A percentile compares a stretch with the other conserved stretches of the same genome.
These are phyloP conservation scores for Syngnathus scovelli DNA, from an alignment of 2,113 vertebrate species.

Conservation along the genomic window DNA sequence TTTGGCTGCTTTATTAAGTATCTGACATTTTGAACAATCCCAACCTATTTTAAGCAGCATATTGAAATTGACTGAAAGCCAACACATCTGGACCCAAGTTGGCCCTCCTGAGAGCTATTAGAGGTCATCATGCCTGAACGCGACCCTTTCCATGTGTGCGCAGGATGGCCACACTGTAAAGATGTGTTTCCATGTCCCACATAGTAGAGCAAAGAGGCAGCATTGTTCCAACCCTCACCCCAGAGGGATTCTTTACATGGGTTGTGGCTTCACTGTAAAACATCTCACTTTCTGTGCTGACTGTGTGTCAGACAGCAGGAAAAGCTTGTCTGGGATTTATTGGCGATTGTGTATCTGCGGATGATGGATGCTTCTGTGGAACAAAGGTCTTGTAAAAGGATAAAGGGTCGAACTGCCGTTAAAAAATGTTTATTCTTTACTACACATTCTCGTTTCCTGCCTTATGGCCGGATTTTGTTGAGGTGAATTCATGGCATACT, in stretches of 20 bases:
- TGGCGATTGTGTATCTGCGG: constrained; percentile 43
- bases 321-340: constrained; percentile 54
- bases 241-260: constrained; percentile 51
- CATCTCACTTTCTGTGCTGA: constrained; percentile 47
- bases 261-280: constrained; percentile 61
- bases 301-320: constrained; percentile 53
- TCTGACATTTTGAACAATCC: constrained; percentile 13
- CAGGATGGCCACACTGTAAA: constrained; percentile 16
- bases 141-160: constrained; percentile 38
- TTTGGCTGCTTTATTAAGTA: constrained; percentile 1
- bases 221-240: constrained; percentile 41
- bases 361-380: constrained; percentile 52
- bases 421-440: constrained; percentile 54
- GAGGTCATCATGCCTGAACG: constrained; percentile 45
- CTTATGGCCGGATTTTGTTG: neutral
- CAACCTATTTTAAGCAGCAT: constrained; percentile 9
- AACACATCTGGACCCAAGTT: constrained; percentile 46
- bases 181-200: constrained; percentile 29
- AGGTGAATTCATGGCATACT: neutral
- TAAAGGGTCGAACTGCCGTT: constrained; percentile 30
- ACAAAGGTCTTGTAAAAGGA: constrained; percentile 49
- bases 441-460: constrained; percentile 21
- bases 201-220: constrained; percentile 41
- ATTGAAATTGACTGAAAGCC: constrained; percentile 11
- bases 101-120: constrained; percentile 29